Evolutionary conservation across 1,140 invertebrate genomes (phyloP).

Genomic region (Drosophila arawakana): DNA sequence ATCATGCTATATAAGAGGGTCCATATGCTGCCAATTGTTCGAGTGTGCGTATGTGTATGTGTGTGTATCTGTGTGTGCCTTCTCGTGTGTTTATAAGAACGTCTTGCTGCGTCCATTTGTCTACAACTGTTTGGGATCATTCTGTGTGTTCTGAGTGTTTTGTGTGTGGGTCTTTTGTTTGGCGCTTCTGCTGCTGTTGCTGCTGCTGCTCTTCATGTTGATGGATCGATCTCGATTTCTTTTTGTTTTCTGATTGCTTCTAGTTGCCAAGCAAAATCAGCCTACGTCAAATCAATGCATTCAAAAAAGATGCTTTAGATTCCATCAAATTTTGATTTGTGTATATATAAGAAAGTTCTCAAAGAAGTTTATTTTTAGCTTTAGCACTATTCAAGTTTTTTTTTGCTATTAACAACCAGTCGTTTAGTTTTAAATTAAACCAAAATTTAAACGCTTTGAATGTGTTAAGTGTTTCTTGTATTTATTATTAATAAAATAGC

Average conservation of each 20-base stretch:
- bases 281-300: constrained; percentile 28
- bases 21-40: constrained; percentile 71
- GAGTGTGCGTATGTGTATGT: constrained; percentile 7
- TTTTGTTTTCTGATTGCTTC: constrained; percentile 10
- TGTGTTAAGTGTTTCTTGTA: too few relatives aligned
- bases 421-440: background rate
- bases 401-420: background rate
- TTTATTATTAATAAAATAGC: too few relatives aligned
- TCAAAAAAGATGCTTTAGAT: constrained; percentile 4
- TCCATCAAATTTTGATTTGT: constrained; percentile 11
- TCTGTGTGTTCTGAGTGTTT: constrained; percentile 44
- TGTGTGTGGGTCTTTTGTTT: constrained; percentile 41
- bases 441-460: too few relatives aligned
- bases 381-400: background rate
- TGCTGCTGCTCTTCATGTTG: constrained; percentile 23
- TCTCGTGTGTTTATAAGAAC: constrained; percentile 34
- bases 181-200: background rate
- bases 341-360: background rate
- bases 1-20: constrained; percentile 31
- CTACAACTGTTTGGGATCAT: constrained; percentile 49
- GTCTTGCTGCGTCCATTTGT: constrained; percentile 76
- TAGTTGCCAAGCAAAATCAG: constrained; percentile 28
- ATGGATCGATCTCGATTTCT: constrained; percentile 41
- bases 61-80: constrained; percentile 16
- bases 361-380: background rate